These are phyloP conservation scores for Cyanoliseus patagonus DNA, from an alignment of 2,113 vertebrate genomes.

Conservation along the genomic window DNA sequence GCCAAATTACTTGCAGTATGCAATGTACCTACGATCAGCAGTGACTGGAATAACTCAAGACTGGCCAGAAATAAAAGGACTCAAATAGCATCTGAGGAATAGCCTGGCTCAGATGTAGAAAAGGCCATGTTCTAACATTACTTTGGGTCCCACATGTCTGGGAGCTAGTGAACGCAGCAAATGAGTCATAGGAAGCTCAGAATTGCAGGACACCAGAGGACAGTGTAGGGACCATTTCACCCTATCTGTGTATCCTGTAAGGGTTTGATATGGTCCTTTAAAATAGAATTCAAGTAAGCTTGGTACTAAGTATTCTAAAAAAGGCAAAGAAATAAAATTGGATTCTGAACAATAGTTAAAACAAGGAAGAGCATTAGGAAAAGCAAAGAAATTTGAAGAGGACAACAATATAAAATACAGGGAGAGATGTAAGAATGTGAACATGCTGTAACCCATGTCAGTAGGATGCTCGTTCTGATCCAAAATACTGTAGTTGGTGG, in stretches of 20 bases:
- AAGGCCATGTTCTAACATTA: neutral
- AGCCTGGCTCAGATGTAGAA: neutral
- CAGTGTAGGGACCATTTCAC: neutral
- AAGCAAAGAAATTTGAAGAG: neutral
- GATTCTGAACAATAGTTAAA: neutral
- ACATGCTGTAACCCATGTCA: neutral
- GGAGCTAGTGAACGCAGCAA: neutral
- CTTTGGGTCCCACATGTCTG: neutral
- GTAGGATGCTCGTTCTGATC: neutral
- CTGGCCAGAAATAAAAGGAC: conserved; percentile 2
- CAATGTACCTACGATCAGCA: neutral
- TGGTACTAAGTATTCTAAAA: neutral
- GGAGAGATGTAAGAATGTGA: neutral
- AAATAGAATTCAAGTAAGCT: neutral
- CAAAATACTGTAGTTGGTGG: neutral
- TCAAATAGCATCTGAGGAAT: neutral
- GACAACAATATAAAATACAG: neutral
- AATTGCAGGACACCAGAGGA: neutral
- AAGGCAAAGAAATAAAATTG: neutral
- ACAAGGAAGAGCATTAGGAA: neutral
- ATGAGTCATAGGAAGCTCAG: neutral
- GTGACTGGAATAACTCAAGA: conserved; percentile 15
- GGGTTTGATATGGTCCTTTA: neutral
- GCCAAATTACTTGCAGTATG: conserved; percentile 1
- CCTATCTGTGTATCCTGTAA: neutral